phyloP scores from a whole-genome alignment of 1,140 invertebrate species.

The Drosophila repletoides region DNA sequence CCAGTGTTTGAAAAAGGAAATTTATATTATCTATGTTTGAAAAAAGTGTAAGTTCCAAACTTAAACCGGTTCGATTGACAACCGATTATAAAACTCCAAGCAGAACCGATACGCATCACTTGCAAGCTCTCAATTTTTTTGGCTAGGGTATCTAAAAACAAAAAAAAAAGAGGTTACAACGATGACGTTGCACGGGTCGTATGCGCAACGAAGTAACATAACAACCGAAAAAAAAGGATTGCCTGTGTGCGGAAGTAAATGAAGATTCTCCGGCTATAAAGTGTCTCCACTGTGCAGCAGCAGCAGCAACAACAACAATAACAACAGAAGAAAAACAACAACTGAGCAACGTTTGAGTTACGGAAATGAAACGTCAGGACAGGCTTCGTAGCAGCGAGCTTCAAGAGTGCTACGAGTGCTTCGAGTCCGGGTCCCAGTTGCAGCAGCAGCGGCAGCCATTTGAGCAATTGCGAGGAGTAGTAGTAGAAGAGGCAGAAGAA shows the following conservation, averaged over 20 bases:
- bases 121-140: no score
- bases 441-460: conserved; percentile 34
- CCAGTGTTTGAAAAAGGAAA: no score
- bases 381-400: conserved; percentile 10
- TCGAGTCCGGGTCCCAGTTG: conserved; percentile 1
- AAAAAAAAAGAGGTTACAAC: neutral
- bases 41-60: no score
- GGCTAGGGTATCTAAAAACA: neutral
- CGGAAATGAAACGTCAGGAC: conserved; percentile 75
- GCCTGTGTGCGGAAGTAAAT: conserved; percentile 71
- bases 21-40: no score
- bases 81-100: no score
- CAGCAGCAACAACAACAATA: conserved; percentile 15
- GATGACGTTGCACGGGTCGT: conserved; percentile 25
- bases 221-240: conserved; percentile 29
- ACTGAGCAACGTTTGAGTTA: conserved; percentile 69
- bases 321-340: conserved; percentile 17
- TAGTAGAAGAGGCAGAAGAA: neutral
- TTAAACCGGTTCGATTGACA: no score
- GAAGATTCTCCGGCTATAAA: conserved; percentile 73
- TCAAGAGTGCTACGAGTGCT: conserved; percentile 25
- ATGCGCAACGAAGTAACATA: conserved; percentile 27
- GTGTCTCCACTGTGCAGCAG: conserved; percentile 42
- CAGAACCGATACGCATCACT: no score
- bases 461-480: conserved; percentile 32